Base-by-base conservation (phyloP, 2,797 vertebrate genomes). In the Erpetoichthys calabaricus region DNA sequence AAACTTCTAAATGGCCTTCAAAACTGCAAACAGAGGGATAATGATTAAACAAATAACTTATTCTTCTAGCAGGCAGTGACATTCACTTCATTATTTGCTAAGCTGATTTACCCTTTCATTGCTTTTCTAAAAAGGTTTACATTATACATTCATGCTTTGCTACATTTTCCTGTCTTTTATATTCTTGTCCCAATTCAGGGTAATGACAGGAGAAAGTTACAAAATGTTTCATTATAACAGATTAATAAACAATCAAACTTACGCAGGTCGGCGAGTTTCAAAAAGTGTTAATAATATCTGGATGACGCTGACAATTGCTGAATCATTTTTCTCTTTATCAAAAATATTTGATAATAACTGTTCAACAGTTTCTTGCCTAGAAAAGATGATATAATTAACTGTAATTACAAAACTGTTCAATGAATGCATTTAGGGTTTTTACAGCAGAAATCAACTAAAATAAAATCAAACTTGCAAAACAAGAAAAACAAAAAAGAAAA, bases 281-380 rank as follows among this genome's bases (percentile, higher is more conserved):
- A 99, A 91, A 63, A 99, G 75, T 3, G 94, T 98, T 66, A 99
- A 78, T 2, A 99, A 78, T 66, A 99, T 97, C 82, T 98, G 96
- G 74, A 99, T 96, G 51, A 94, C 94, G 70, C 91, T 98, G 82
- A 98, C 96, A 53, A 99, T 95, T 9, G 95, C 91, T 4, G 95
- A 92, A 63, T 99, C 95, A 44, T 88, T 98, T 74, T 92, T 98
- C 73, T 97, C 94, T 73, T 90, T 91, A 72, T 95, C 89, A 63
- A 99, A 98, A 69, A 98, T 94, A 71, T 98, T 98, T 58, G 88
- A 84, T 55, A 99, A 82, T 62, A 98, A 83, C 72, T 98, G 91
- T 65, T 98, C 92, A 75, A 99, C 91, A 2, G 92, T 97, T 79
- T 98, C 95, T 79, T 94, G 88, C 59, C 94, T 99, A 66, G 67